Percentiles rank a stretch among this genome's conserved stretches.
Evolutionary conservation across 2,888 invertebrate genomes (phyloP).

Genomic region (Anorthoa munda): DNA sequence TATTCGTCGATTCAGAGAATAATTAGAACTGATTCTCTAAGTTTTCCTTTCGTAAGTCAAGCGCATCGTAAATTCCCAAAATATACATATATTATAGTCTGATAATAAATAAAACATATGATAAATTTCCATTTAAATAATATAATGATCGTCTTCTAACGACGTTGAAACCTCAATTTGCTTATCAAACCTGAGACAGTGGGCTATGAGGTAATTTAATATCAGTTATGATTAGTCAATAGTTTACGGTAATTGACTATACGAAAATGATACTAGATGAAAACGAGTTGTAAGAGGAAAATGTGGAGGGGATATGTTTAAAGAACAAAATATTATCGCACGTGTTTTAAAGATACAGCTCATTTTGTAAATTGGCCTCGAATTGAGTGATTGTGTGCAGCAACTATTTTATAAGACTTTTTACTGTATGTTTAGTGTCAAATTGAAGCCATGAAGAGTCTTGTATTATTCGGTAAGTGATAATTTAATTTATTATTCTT

Average conservation of each 20-base stretch:
- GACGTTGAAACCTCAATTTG: constrained; percentile 29
- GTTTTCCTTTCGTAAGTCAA: background rate
- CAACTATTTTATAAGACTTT: constrained; percentile 2
- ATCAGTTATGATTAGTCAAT: constrained; percentile 4
- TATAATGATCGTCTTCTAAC: constrained; percentile 13
- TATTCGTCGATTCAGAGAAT: background rate
- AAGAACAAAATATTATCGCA: constrained; percentile 40
- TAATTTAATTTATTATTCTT: constrained; percentile 12
- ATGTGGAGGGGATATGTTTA: constrained; percentile 56
- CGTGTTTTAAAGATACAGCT: constrained; percentile 41
- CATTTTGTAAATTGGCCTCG: constrained; percentile 52
- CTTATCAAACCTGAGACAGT: constrained; percentile 25
- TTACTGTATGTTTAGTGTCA: constrained; percentile 27
- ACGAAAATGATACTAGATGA: constrained; percentile 46
- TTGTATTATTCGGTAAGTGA: constrained; percentile 53
- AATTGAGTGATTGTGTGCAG: constrained; percentile 56
- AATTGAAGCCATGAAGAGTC: constrained; percentile 47
- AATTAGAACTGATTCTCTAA: background rate
- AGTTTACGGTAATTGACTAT: constrained; percentile 36
- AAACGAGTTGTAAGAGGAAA: constrained; percentile 61
- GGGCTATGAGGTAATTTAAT: constrained; percentile 22
- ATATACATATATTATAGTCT: background rate
- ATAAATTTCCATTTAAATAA: constrained; percentile 11
- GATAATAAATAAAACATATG: background rate
- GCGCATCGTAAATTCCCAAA: background rate